Conservation (phyloP, 2,113 vertebrate genomes). For the Pollimyrus isidori region DNA sequence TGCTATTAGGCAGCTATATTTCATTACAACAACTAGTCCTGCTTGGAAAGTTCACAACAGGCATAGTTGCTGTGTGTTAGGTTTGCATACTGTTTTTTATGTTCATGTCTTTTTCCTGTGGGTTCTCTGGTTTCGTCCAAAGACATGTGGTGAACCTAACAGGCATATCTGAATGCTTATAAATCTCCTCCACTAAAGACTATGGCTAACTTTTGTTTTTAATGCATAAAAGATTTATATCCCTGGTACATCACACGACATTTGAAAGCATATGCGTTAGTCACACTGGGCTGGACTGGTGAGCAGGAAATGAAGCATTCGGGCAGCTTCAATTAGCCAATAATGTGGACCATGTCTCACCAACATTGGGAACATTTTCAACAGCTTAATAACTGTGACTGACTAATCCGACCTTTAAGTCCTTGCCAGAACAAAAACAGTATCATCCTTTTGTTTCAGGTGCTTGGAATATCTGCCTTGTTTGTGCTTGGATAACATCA, state of each 20-base stretch:
- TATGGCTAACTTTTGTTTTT: neutral
- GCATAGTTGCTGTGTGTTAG: neutral
- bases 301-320: constrained; percentile 26
- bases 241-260: constrained; percentile 11
- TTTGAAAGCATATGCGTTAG: constrained; percentile 23
- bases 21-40: neutral
- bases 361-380: constrained; percentile 26
- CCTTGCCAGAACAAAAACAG: constrained; percentile 5
- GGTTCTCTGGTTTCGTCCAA: neutral
- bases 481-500: neutral
- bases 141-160: neutral
- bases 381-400: constrained; percentile 31
- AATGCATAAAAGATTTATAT: neutral
- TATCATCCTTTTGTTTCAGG: neutral
- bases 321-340: constrained; percentile 30
- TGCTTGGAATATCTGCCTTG: neutral
- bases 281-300: constrained; percentile 22
- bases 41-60: neutral
- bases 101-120: neutral
- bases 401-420: constrained; percentile 37
- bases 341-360: constrained; percentile 10
- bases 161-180: neutral
- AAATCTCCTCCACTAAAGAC: neutral
- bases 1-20: neutral
- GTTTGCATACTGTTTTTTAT: neutral